Percentiles rank a stretch among this genome's conserved stretches.
Evolutionary conservation across 1,140 invertebrate species (phyloP).

Genomic region (Drosophila arawakana): DNA sequence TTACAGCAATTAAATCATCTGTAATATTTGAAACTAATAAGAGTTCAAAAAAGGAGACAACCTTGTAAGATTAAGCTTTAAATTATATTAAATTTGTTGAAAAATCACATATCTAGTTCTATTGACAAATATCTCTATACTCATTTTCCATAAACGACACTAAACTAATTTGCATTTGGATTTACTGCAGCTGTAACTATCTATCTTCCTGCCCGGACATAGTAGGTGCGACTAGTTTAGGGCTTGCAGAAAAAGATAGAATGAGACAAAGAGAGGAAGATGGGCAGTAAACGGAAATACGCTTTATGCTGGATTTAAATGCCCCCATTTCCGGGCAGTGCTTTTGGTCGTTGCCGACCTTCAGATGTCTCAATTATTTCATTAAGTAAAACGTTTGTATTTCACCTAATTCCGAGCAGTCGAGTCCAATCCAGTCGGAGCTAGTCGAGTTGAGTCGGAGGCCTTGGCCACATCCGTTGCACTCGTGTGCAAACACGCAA

Average conservation of each 20-base stretch:
- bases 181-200: slow-evolving; percentile 55
- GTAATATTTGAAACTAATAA: too few species aligned
- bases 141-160: slow-evolving; percentile 65
- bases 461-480: slow-evolving; percentile 66
- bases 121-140: not conserved
- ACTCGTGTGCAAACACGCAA: slow-evolving; percentile 60
- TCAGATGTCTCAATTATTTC: slow-evolving; percentile 81
- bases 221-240: slow-evolving; percentile 52
- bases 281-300: slow-evolving; percentile 61
- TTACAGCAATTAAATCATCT: too few species aligned
- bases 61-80: too few species aligned
- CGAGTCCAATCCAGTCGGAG: slow-evolving; percentile 2
- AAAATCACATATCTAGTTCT: too few species aligned
- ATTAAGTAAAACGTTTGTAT: slow-evolving; percentile 82
- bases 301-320: slow-evolving; percentile 76
- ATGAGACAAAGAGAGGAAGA: not conserved
- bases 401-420: slow-evolving; percentile 76
- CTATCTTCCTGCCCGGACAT: slow-evolving; percentile 54
- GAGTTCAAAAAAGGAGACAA: too few species aligned
- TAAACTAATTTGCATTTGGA: slow-evolving; percentile 59
- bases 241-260: slow-evolving; percentile 34
- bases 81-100: too few species aligned
- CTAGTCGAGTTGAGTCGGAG: not conserved
- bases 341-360: slow-evolving; percentile 58
- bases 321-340: slow-evolving; percentile 61